phyloP scores from a whole-genome alignment of 2,797 vertebrate genomes.

The Poeciliopsis gracilis region DNA sequence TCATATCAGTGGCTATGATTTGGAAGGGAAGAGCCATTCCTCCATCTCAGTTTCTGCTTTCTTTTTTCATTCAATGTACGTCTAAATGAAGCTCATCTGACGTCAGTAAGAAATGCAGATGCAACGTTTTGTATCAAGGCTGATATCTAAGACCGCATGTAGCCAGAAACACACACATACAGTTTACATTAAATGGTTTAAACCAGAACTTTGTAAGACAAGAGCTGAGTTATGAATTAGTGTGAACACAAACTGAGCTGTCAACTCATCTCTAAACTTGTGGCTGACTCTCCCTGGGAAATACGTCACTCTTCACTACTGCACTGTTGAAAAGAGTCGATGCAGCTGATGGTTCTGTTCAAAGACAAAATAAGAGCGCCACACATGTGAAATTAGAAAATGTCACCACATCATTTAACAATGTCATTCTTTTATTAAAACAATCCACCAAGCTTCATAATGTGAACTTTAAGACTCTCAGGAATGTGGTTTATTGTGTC shows the following conservation, averaged over 20 bases:
- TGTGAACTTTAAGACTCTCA: not conserved
- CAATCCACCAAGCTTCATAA: not conserved
- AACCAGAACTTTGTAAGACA: not conserved
- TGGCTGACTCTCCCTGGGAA: not conserved
- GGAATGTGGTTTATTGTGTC: no score
- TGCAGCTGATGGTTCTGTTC: not conserved
- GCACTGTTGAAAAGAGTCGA: not conserved
- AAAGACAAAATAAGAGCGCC: not conserved
- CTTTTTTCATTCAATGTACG: conserved; percentile 6
- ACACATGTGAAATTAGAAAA: not conserved
- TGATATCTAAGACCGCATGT: not conserved
- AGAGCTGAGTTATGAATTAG: not conserved
- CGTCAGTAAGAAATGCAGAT: conserved; percentile 36
- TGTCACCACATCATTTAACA: not conserved
- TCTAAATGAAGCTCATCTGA: conserved; percentile 36
- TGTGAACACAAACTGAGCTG: not conserved
- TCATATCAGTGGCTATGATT: no score
- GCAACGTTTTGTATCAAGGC: conserved; percentile 4
- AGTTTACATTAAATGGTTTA: not conserved
- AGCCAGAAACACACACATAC: not conserved
- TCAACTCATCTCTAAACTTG: not conserved
- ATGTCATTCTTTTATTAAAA: not conserved
- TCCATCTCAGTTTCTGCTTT: conserved; percentile 18
- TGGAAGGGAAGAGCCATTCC: no score
- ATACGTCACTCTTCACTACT: not conserved